A percentile compares a stretch with the other conserved stretches of the same genome.
Evolutionary conservation across 2,113 vertebrate genomes (phyloP).

Genomic region (Montifringilla adamsi): DNA sequence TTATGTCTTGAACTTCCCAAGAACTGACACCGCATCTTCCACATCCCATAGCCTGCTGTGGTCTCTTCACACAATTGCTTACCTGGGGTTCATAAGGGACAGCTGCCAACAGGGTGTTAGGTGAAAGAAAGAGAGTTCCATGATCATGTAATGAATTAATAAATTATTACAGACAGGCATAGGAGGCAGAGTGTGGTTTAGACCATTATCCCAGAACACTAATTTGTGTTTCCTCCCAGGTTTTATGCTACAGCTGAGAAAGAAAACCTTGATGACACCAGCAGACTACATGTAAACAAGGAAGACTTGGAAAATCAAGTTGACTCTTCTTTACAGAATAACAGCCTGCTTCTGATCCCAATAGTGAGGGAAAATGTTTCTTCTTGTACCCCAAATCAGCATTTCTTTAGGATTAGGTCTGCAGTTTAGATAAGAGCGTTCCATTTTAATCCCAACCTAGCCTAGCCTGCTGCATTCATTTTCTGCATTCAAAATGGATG

Average conservation of each 20-base stretch:
- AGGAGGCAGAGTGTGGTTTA: background rate
- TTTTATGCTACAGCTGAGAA: background rate
- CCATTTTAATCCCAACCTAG: background rate
- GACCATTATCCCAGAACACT: background rate
- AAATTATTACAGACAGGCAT: background rate
- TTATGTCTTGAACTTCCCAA: background rate
- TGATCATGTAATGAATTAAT: rapidly evolving
- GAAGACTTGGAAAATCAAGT: background rate
- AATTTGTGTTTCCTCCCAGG: background rate
- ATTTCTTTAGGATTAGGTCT: background rate
- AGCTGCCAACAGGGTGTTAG: background rate
- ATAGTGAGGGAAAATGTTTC: rapidly evolving
- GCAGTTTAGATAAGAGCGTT: background rate
- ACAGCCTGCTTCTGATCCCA: background rate
- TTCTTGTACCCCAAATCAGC: background rate
- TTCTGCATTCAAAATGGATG: background rate
- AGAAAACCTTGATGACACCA: background rate
- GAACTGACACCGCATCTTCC: background rate
- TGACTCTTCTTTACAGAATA: background rate
- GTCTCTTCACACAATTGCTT: background rate
- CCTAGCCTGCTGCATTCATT: background rate
- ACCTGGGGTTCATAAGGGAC: background rate
- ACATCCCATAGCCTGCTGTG: background rate
- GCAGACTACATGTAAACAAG: background rate
- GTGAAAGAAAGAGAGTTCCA: background rate